A percentile compares a stretch with the other conserved stretches of the same genome.
These are phyloP conservation scores for Brachionus rubens DNA, from an alignment of 1,140 invertebrate species.

Conservation along the genomic window DNA sequence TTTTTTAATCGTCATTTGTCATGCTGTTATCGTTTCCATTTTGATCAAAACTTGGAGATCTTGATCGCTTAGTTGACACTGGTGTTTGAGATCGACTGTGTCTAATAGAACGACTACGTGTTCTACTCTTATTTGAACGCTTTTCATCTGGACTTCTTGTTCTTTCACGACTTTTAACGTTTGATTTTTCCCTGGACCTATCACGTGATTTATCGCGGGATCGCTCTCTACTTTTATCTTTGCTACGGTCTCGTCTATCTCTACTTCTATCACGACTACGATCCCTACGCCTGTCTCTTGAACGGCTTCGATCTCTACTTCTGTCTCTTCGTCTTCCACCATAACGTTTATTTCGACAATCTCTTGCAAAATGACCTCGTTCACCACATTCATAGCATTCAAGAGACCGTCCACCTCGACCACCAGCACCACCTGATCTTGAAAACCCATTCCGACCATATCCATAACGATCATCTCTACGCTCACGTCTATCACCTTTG, in stretches of 20 bases:
- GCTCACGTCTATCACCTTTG: not conserved
- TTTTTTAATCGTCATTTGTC: not conserved
- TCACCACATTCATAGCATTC: constrained; percentile 85
- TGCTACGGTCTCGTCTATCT: not conserved
- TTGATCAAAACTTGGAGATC: not conserved
- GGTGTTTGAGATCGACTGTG: not conserved
- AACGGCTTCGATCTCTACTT: constrained; percentile 7
- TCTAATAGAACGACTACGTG: not conserved
- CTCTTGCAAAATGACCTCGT: constrained; percentile 82
- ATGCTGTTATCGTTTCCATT: not conserved
- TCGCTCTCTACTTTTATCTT: not conserved
- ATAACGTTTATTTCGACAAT: constrained; percentile 64
- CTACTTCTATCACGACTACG: not conserved
- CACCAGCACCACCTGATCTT: constrained; percentile 8
- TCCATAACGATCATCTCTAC: not conserved
- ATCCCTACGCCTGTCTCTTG: constrained; percentile 1
- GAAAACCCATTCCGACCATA: constrained; percentile 24
- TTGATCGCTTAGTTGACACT: not conserved
- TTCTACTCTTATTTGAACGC: not conserved
- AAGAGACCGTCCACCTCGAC: not conserved
- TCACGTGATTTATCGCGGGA: not conserved
- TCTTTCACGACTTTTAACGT: too few relatives aligned
- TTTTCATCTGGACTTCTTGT: too few relatives aligned
- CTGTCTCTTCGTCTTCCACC: constrained; percentile 14
- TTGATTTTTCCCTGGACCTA: not conserved